Evolutionary conservation across 1,140 invertebrate genomes (phyloP).

Genomic region (Procambarus virginalis): DNA sequence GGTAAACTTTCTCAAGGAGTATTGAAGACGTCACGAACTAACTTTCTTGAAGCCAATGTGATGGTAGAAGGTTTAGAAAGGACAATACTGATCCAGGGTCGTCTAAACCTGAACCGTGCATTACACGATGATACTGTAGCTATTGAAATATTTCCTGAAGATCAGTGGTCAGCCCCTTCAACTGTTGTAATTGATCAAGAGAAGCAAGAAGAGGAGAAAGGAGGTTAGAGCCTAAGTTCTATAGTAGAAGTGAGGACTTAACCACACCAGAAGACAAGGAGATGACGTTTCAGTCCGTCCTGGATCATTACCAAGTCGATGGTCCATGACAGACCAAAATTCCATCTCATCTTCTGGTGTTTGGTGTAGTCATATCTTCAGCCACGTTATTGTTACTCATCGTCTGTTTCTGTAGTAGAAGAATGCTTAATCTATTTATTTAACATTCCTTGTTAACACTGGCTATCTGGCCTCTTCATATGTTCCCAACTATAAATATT

Average conservation of each 20-base stretch:
- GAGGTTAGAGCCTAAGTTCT: conserved; percentile 71
- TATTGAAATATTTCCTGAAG: conserved; percentile 90
- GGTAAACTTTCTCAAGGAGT: conserved; percentile 88
- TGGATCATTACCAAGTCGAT: too few relatives aligned
- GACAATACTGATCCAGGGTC: conserved; percentile 90
- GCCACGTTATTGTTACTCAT: too few relatives aligned
- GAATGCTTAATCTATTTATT: too few relatives aligned
- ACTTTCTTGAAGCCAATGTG: conserved; percentile 95
- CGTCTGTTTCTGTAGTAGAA: too few relatives aligned
- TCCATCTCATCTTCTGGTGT: too few relatives aligned
- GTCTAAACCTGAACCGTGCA: conserved; percentile 91
- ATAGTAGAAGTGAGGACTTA: background rate
- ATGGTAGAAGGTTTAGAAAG: conserved; percentile 86
- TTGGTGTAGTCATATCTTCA: too few relatives aligned
- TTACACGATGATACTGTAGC: conserved; percentile 97
- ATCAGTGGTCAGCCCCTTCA: conserved; percentile 91
- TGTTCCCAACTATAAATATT: too few relatives aligned
- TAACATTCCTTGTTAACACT: too few relatives aligned
- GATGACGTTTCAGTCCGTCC: too few relatives aligned
- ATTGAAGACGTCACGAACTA: conserved; percentile 89
- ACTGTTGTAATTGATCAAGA: conserved; percentile 81
- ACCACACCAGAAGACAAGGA: too few relatives aligned
- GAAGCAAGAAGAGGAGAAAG: conserved; percentile 79
- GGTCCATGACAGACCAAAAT: too few relatives aligned
- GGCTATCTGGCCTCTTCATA: too few relatives aligned